These are phyloP conservation scores for Zosterops pallidus DNA, from an alignment of 2,113 vertebrate species.

Conservation along the genomic window DNA sequence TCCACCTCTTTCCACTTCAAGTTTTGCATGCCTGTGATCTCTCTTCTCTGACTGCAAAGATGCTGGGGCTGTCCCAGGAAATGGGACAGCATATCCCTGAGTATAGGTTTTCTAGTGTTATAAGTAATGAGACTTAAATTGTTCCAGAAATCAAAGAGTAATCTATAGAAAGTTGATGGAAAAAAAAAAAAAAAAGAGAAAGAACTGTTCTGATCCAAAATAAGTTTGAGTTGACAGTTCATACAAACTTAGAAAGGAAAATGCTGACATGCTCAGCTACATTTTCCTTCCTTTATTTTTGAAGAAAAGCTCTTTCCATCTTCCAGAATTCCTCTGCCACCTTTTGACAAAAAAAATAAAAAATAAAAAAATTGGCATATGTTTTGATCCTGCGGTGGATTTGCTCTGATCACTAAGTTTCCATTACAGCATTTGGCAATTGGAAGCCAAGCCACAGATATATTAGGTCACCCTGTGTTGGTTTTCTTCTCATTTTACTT, in stretches of 20 bases:
- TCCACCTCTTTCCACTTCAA: not conserved
- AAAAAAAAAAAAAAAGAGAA: not conserved
- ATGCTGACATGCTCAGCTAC: not conserved
- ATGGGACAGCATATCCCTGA: not conserved
- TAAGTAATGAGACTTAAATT: not conserved
- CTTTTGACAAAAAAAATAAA: not conserved
- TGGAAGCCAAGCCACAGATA: not conserved
- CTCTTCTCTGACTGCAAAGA: not conserved
- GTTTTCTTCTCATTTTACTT: not conserved
- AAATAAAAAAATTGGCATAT: accelerated
- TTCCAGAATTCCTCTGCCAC: not conserved
- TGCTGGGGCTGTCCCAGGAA: not conserved
- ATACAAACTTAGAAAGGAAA: not conserved
- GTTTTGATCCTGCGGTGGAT: not conserved
- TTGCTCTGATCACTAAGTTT: not conserved
- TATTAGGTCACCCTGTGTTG: not conserved
- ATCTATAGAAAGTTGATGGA: not conserved
- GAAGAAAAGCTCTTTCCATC: not conserved
- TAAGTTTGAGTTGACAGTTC: not conserved
- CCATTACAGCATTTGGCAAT: not conserved
- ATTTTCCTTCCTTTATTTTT: not conserved
- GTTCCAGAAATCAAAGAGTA: not conserved
- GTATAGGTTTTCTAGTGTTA: not conserved
- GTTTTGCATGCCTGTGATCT: not conserved
- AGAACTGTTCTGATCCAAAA: not conserved